Conservation (phyloP, 2,888 invertebrate species). For the Odontomyia ornata region DNA sequence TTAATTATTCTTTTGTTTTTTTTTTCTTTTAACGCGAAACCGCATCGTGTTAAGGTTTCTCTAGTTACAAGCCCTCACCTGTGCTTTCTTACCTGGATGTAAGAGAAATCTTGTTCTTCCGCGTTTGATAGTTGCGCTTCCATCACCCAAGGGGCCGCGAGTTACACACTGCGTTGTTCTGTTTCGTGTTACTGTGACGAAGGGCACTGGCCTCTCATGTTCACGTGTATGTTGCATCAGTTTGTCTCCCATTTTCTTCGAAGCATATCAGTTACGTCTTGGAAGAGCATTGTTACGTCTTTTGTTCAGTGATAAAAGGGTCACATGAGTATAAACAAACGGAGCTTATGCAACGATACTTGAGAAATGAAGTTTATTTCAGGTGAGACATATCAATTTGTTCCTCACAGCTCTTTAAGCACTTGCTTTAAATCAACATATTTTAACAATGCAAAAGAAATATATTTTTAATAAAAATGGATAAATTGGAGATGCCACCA, state of each 20-base stretch:
- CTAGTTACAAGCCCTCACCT: not conserved
- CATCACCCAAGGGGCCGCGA: not conserved
- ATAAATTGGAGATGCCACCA: no score
- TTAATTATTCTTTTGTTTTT: no score
- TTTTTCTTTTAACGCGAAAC: no score
- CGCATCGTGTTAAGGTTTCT: no score
- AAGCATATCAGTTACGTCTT: not conserved
- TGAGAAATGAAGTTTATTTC: no score
- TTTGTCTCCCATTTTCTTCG: conserved; percentile 3
- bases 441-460: no score
- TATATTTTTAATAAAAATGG: no score
- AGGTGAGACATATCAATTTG: no score
- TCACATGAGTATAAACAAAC: no score
- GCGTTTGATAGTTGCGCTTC: not conserved
- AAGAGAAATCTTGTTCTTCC: conserved; percentile 34
- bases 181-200: conserved; percentile 42
- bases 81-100: not conserved
- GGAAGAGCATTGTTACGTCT: not conserved
- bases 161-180: conserved; percentile 8
- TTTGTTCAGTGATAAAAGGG: not conserved
- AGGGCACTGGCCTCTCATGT: conserved; percentile 49
- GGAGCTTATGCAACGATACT: no score
- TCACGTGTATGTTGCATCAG: conserved; percentile 42
- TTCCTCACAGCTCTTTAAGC: no score
- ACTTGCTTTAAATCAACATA: no score